Evolutionary conservation across 2,797 vertebrate genomes (phyloP).

Genomic region (Sphenopsis melanotis): DNA sequence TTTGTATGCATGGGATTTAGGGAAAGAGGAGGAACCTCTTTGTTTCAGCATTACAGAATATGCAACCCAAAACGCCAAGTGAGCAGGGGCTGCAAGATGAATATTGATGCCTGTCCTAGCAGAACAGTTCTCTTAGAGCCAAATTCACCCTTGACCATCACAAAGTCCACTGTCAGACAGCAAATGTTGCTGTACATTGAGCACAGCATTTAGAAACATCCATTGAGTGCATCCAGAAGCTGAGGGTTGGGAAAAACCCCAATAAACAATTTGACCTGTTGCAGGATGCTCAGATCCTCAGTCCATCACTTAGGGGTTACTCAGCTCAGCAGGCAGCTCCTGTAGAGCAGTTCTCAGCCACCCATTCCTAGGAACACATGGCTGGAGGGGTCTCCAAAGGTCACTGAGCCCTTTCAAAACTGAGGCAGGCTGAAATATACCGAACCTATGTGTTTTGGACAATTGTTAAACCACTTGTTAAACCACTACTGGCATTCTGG

Average conservation of each 20-base stretch:
- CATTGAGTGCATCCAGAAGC: neutral
- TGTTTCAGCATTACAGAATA: constrained; percentile 23
- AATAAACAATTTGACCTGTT: neutral
- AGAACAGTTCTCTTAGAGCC: neutral
- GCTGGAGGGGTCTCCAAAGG: neutral
- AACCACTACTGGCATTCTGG: neutral
- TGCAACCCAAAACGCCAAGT: constrained; percentile 4
- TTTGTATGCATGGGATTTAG: constrained; percentile 45
- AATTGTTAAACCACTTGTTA: neutral
- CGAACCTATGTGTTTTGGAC: neutral
- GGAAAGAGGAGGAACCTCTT: constrained; percentile 37
- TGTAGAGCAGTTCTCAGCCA: neutral
- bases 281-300: neutral
- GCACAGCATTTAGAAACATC: neutral
- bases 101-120: neutral
- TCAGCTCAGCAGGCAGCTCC: neutral
- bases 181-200: neutral
- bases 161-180: neutral
- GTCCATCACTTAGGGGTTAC: neutral
- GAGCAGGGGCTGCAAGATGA: neutral
- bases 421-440: neutral
- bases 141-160: neutral
- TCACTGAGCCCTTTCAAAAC: neutral
- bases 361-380: neutral
- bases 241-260: neutral